Percentiles rank a stretch among this genome's conserved stretches.
Conservation (phyloP, 2,113 vertebrate genomes). For the Caranx melampygus region DNA sequence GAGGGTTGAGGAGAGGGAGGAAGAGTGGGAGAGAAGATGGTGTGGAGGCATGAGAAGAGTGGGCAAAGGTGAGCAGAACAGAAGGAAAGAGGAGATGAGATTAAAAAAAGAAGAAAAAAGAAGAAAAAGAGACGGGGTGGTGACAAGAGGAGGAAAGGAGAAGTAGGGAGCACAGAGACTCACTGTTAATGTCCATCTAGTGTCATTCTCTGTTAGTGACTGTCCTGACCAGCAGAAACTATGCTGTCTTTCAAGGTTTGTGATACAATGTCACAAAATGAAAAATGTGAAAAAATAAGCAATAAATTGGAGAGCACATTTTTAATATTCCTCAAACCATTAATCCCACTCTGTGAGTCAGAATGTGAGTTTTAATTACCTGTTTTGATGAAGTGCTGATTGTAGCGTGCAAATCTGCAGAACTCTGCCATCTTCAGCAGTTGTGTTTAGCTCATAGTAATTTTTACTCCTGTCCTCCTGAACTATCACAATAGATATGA, state of each 20-base stretch:
- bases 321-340: background rate
- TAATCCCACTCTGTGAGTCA: background rate
- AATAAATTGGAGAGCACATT: background rate
- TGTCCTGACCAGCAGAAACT: background rate
- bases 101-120: background rate
- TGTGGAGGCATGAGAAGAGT: background rate
- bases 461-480: conserved; percentile 14
- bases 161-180: background rate
- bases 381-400: background rate
- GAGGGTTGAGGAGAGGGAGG: background rate
- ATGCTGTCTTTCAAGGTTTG: background rate
- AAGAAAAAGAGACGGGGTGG: background rate
- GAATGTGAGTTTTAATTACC: background rate
- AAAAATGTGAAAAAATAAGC: background rate
- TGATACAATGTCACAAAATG: background rate
- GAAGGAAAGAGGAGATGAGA: background rate
- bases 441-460: conserved; percentile 1
- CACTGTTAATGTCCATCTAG: background rate
- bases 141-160: background rate
- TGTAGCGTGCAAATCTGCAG: conserved; percentile 2
- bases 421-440: conserved; percentile 3
- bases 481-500: conserved; percentile 8
- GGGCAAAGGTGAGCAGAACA: background rate
- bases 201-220: background rate
- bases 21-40: background rate